Base-by-base conservation (phyloP, 2,888 invertebrate species). In the Cryptocheilus praepositus region DNA sequence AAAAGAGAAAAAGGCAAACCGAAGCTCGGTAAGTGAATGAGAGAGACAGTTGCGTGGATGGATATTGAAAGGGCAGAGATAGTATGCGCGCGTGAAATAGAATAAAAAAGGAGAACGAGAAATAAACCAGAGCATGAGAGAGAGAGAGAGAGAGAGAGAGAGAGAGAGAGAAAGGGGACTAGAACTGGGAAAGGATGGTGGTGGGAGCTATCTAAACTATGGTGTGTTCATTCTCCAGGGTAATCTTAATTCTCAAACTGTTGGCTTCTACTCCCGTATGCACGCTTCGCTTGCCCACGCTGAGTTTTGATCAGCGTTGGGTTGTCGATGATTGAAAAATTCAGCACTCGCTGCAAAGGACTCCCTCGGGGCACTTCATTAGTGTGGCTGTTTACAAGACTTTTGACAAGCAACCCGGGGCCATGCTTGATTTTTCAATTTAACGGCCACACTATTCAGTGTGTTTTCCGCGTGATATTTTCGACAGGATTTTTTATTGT, bases 161-260 rank as follows among this genome's bases (percentile, higher is more conserved):
- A 43, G 53, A 16, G 53, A 58, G 49, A 54, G 54, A 54, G 16
- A 46, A 36, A 56, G 25, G 28, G 22, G 57, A 49, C 36, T 36
- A 36, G 36, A 36, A 36, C 36, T 36, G 36, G 7, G 36, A 36
- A 36, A 36, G 36, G 53, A 57, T 21, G 15, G 54, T n/a, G 51
- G 18, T 53, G 16, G 61, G 58, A 66, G 57, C 68, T 59, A 65
- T 70, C 68, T 65, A 55, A 76, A 71, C 69, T 64, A 52, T 60
- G 44, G 51, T 36, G 13, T 63, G 67, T 70, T 72, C 64, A 70
- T 73, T 74, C 82, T 76, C 83, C n/a, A 57, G 79, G 76, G 83
- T 83, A 77, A 81, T 80, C 81, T 83, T 81, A 75, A 81, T 83
- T 77, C 75, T 76, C 78, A 60, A 74, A 74, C 76, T 71, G 65